phyloP scores from a whole-genome alignment of 2,797 vertebrate genomes.

The Sebastes taczanowskii region DNA sequence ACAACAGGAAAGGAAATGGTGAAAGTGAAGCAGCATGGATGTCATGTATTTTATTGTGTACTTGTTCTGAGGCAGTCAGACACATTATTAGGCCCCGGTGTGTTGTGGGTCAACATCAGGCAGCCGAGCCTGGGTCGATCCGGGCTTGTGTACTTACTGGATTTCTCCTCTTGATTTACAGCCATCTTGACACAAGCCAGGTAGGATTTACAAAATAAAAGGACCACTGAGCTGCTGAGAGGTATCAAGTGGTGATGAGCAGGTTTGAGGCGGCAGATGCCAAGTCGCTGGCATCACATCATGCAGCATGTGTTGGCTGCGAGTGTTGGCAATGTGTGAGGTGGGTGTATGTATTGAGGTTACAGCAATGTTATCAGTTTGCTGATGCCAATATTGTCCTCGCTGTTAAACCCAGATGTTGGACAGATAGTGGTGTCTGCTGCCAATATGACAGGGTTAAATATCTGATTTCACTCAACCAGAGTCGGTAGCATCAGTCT shows the following conservation, averaged over 20 bases:
- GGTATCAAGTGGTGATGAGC: slow-evolving; percentile 34
- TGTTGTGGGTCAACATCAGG: background rate
- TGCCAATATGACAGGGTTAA: background rate
- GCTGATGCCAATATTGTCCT: background rate
- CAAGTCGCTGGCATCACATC: slow-evolving; percentile 36
- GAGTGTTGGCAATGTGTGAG: slow-evolving; percentile 9
- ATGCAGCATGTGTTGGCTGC: slow-evolving; percentile 19
- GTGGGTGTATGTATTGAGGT: slow-evolving; percentile 17
- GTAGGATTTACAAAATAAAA: slow-evolving; percentile 44
- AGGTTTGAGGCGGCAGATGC: slow-evolving; percentile 6
- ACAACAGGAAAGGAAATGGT: background rate
- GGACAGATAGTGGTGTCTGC: background rate
- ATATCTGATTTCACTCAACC: background rate
- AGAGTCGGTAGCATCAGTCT: background rate
- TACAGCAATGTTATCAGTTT: background rate
- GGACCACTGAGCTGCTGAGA: slow-evolving; percentile 31
- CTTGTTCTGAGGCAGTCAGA: background rate
- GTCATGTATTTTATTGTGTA: background rate
- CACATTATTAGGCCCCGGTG: background rate
- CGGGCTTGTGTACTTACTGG: background rate
- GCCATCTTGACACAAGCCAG: slow-evolving; percentile 39
- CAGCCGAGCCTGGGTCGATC: background rate
- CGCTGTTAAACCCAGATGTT: slow-evolving; percentile 8
- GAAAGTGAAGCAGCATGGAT: background rate
- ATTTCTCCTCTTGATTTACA: slow-evolving; percentile 21